Base-by-base conservation (phyloP, 1,140 invertebrate genomes). In the Ditylenchus dipsaci region DNA sequence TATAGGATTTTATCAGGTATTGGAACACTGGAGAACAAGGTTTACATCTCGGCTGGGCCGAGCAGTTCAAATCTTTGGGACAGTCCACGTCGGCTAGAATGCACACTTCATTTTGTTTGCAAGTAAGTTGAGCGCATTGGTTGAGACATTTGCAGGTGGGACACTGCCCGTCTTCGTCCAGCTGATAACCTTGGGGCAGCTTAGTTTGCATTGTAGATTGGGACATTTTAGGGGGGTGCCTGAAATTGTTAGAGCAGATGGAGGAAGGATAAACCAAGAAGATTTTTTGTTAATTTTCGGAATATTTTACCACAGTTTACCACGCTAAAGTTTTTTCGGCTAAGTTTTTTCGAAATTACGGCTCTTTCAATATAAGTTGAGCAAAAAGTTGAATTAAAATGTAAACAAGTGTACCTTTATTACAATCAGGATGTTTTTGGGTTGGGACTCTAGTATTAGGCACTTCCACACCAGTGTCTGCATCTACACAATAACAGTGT, bases 31-130 rank as follows among this genome's bases (percentile, higher is more conserved):
- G 49, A 17, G 15, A 21, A 53, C 8, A 53, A 53, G 8, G 43
- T 45, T 76, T 61, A 76, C 77, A 78, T 72, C 77, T 60, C 19
- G 78, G 78, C 63, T 80, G 77, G 7, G 58, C 29, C 19, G 69
- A 68, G 63, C 77, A 78, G 42, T 76, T 71, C 23, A 33, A 76
- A 1, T 49, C 64, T 62, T 74, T 56, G 43, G 66, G 57, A 49
- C 77, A 78, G 21, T 78, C 75, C 0, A 78, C 78, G 23, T 71
- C 59, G 3, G 68, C 63, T 56, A 80, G 64, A 1, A 78, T 62
- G 56, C 77, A 78, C 27, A 78, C 57, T 15, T 68, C 53, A 26
- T 68, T 72, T 58, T 67, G 67, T 11, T 56, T 56, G 66, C 77
- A 78, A 45, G 73, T 70, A 17, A 78, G 59, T 17, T 78, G 70